Evolutionary conservation across 2,797 vertebrate genomes (phyloP), one percentile per base, ranked within the genome.

Genomic region (Protonibea diacanthus): DNA sequence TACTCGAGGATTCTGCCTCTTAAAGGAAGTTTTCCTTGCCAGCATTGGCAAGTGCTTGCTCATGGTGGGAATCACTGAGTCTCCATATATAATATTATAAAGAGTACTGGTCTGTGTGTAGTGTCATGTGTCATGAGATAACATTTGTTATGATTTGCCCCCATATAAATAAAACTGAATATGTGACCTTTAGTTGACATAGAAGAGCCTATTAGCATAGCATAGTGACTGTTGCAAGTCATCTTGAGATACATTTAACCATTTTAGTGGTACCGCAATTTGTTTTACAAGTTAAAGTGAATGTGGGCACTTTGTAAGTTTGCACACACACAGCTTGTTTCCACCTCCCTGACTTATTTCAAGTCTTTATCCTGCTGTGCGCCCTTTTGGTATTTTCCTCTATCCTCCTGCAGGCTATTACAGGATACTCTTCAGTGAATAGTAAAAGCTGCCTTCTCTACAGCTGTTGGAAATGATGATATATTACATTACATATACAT

Each of bases 251-350:
- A 13, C 17, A 13, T 4, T 3, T 2, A 13, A 57, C 11, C 25
- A 29, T 72, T 23, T 48, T 25, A 66, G 49, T 62, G n/a, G 25
- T 11, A 21, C 10, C 48, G 33, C 13, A 64, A 6, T 27, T 3
- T 33, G 45, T 18, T 18, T 48, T 69, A 55, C 11, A 25, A 56
- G 38, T n/a, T 25, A 44, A 65, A 52, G 47, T 49, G 20, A 70
- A 29, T 33, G 58, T 42, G 23, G 21, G 17, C 51, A 58, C 40
- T 71, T 52, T 61, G 49, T 49, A 18, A 70, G 33, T 49, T 13
- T 74, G 42, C 63, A 69, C 29, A 65, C 64, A 21, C 27, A 2
- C 68, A 55, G 29, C 13, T 33, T 48, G 63, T 48, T 13, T 20
- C n/a, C 45, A 12, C 15, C 38, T 33, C 40, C 17, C 25, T 47